Evolutionary conservation across 2,113 vertebrate genomes (phyloP), one percentile per base, ranked within the genome.

Genomic region (Meleagris gallopavo): DNA sequence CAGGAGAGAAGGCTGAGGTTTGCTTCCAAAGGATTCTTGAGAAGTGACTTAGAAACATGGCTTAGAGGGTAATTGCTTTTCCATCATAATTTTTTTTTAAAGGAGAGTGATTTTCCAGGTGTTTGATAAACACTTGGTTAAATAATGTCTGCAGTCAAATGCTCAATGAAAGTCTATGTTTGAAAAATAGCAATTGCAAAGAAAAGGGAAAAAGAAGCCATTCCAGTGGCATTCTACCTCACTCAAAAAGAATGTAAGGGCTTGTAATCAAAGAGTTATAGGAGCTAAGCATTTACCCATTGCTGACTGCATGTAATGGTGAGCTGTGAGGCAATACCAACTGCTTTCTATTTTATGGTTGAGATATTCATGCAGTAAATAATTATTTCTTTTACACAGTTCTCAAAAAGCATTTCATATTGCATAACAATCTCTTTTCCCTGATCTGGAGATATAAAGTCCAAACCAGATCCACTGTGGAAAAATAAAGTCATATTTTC

Each of bases 41-140:
- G 87, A 90, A 95, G 55, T 88, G 65, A 93, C 61, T 95, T 90
- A 76, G 66, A 89, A 96, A 69, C 57, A 27, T 2, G 2, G 38
- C 54, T 70, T 74, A 73, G 91, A 92, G 86, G 32, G 73, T 95
- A 95, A 96, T 89, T 96, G 90, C 76, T 92, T 97, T 97, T 97
- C 90, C 93, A 95, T 82, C 69, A 50, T 64, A 90, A 71, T n/a
- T 55, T 55, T 15, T 15, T 78, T 80, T 73, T 55, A 76, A 95
- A 88, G 75, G 18, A 91, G 55, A 95, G 60, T 72, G 83, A 78
- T 92, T 95, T 95, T 97, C 90, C 95, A 97, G 92, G 87, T 96
- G 88, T 93, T 84, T 82, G 83, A 96, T 95, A 95, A 92, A 93
- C 66, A 94, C 61, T 91, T 74, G 61, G 48, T 94, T 94, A 94